These are phyloP conservation scores for Podargus strigoides DNA, from an alignment of 2,797 vertebrate genomes.

Conservation along the genomic window DNA sequence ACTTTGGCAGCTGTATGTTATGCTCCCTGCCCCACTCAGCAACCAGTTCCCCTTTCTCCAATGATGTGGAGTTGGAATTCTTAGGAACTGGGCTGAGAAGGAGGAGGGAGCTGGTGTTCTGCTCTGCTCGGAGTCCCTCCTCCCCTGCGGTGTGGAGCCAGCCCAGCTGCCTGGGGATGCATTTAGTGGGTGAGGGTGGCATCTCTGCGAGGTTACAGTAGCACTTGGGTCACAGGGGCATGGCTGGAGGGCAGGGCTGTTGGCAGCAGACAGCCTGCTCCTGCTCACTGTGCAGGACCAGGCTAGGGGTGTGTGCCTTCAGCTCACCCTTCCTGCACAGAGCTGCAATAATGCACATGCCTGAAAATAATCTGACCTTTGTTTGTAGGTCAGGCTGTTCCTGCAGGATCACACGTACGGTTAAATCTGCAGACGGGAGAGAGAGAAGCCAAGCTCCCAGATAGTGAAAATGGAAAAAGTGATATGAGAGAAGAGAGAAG, in stretches of 20 bases:
- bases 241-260: background rate
- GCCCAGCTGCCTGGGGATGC: rapidly evolving
- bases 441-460: constrained; percentile 81
- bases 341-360: background rate
- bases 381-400: constrained; percentile 84
- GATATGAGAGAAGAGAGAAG: constrained; percentile 48
- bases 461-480: constrained; percentile 51
- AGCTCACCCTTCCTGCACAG: rapidly evolving
- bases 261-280: rapidly evolving
- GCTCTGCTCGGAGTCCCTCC: background rate
- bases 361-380: background rate
- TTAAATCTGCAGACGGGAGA: constrained; percentile 91
- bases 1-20: background rate
- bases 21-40: background rate
- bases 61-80: background rate
- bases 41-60: background rate
- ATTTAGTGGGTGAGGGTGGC: background rate
- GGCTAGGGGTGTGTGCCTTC: background rate
- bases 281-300: rapidly evolving
- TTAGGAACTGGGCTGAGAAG: background rate
- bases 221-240: background rate
- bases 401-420: constrained; percentile 86
- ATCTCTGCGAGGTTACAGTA: background rate
- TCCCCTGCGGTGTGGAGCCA: background rate
- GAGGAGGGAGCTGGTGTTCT: background rate